Evolutionary conservation across 2,888 invertebrate species (phyloP), one percentile per base, ranked within the genome.

Genomic region (Blastobasis adustella): DNA sequence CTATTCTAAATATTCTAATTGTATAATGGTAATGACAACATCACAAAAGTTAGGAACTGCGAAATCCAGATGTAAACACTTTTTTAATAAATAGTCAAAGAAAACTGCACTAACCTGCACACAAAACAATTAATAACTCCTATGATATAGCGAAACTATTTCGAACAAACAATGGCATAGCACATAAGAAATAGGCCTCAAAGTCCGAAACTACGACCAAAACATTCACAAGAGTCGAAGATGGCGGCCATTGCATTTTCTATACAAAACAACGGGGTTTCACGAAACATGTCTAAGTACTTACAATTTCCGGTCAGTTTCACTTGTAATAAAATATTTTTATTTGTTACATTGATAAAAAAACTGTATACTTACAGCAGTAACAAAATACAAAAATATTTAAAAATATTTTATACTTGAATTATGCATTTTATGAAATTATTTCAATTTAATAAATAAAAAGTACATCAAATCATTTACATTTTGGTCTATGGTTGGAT

Each of bases 181-280:
- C 83, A 88, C 78, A 69, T 67, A 69, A 55, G 73, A 81, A 82
- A 80, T 73, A 79, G 65, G 73, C 79, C 75, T 85, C 76, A 87
- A 81, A 86, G 76, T 83, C 63, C 71, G 79, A 75, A 86, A 87
- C 85, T 88, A 86, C 86, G 88, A 88, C 90, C 91, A 93, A 93
- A 93, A 93, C 92, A 93, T 92, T 92, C 91, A 92, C 92, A 91
- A 92, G 92, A 93, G 90, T 92, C 92, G 93, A 93, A 93, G 92
- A 93, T 93, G 93, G 93, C 93, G 93, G 93, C 93, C 93, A 93
- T 93, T 93, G 90, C 92, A 87, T 92, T 92, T 91, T 91, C 92
- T 90, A 93, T 93, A 93, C 93, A 93, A 93, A 93, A 87, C 89
- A 89, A 82, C 87, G 87, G 89, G 89, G 86, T 82, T 80, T 82